These are phyloP conservation scores for Ptilodon capucinus DNA, from an alignment of 2,888 invertebrate species.

Conservation along the genomic window DNA sequence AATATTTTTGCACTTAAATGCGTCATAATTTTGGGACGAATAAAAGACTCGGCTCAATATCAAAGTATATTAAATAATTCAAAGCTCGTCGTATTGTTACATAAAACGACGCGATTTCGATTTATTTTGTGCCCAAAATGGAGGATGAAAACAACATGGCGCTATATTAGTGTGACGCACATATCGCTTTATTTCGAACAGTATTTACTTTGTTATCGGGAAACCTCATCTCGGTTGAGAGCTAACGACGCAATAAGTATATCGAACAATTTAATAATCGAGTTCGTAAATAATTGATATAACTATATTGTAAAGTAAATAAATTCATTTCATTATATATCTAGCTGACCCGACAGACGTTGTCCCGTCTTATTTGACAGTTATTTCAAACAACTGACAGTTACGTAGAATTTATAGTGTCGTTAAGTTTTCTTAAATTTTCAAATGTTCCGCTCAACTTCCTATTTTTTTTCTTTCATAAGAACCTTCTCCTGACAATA, in stretches of 20 bases:
- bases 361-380: no score
- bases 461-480: no score
- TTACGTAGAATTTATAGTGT: no score
- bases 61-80: slow-evolving; percentile 34
- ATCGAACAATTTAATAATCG: not conserved
- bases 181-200: slow-evolving; percentile 3
- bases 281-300: not conserved
- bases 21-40: not conserved
- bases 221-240: not conserved
- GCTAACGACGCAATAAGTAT: not conserved
- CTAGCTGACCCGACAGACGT: no score
- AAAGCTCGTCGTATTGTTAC: slow-evolving; percentile 44
- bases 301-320: no score
- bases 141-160: slow-evolving; percentile 22
- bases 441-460: no score
- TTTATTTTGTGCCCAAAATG: slow-evolving; percentile 41
- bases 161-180: slow-evolving; percentile 7
- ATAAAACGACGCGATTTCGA: slow-evolving; percentile 47
- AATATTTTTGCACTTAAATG: not conserved
- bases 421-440: no score
- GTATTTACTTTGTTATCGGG: slow-evolving; percentile 5
- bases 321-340: no score
- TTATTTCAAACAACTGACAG: no score
- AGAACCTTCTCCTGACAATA: no score
- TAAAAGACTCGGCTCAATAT: not conserved